Evolutionary conservation across 2,888 invertebrate genomes (phyloP), one percentile per base, ranked within the genome.

Genomic region (Coleophora deauratella): DNA sequence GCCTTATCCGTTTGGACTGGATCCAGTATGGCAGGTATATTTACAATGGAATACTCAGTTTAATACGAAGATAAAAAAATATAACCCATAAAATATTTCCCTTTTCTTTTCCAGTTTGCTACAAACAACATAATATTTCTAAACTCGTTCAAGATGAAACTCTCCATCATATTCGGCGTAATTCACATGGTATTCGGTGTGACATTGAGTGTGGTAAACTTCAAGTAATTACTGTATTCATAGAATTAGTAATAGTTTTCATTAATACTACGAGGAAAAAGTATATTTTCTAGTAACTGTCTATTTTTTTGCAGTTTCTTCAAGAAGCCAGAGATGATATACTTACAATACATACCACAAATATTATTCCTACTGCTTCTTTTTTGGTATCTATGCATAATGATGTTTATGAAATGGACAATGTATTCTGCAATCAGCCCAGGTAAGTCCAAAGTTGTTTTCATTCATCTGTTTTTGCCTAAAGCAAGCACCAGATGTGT

Each of bases 91-190:
- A 28, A 28, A 9, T 10, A 34, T 13, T 35, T 4, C 27, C 11
- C 21, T 28, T 12, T 37, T n/a, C n/a, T n/a, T n/a, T n/a, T n/a
- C n/a, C 79, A 88, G 87, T 74, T 86, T 37, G 86, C 87, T 30
- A 48, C 73, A 35, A 92, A 92, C 78, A 91, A 91, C 72, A 91
- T 93, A 50, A 88, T 89, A 53, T 92, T 91, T 68, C 76, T 90
- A 33, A 93, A 93, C 69, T 91, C 91, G 1, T 91, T 90, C 82
- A 93, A 93, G 77, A 93, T 92, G 92, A 89, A 90, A 68, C 72
- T 91, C 40, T 91, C 92, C 1, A 89, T 93, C 35, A 90, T 92
- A 62, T 85, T 93, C 46, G 93, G 92, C 27, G 90, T 93, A 36
- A 70, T 88, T 33, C 93, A 93, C 68, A 93, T 93, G 93, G 82